Evolutionary conservation across 2,888 invertebrate species (phyloP).

Genomic region (Didymodactylos carnosus): DNA sequence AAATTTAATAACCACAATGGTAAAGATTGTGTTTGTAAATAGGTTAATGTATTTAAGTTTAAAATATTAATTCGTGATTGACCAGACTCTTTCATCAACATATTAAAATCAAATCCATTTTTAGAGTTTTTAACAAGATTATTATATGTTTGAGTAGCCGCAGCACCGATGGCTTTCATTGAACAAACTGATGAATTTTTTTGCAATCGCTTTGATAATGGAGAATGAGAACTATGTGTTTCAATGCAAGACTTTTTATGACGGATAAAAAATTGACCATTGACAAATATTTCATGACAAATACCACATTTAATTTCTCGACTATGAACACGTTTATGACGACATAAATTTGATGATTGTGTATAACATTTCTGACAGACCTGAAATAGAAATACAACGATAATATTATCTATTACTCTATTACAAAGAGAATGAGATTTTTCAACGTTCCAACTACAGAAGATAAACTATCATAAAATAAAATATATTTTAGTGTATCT

Average conservation of each 20-base stretch:
- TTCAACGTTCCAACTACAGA: no score
- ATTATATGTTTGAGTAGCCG: not conserved
- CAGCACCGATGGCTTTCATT: not conserved
- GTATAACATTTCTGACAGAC: conserved; percentile 14
- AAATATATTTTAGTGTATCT: no score
- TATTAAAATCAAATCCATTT: no score
- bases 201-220: not conserved
- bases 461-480: no score
- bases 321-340: conserved; percentile 13
- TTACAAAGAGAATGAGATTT: no score
- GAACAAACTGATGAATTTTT: not conserved
- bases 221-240: not conserved
- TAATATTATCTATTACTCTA: not conserved
- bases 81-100: not conserved
- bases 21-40: no score
- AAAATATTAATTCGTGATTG: not conserved
- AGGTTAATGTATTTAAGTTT: not conserved
- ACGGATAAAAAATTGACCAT: not conserved
- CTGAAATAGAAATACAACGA: not conserved
- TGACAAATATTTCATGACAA: not conserved
- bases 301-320: not conserved
- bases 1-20: not conserved
- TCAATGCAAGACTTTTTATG: not conserved
- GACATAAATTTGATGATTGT: conserved; percentile 15
- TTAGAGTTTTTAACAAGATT: not conserved